Conservation (phyloP, 2,888 invertebrate genomes). For the Argynnis bischoffii region DNA sequence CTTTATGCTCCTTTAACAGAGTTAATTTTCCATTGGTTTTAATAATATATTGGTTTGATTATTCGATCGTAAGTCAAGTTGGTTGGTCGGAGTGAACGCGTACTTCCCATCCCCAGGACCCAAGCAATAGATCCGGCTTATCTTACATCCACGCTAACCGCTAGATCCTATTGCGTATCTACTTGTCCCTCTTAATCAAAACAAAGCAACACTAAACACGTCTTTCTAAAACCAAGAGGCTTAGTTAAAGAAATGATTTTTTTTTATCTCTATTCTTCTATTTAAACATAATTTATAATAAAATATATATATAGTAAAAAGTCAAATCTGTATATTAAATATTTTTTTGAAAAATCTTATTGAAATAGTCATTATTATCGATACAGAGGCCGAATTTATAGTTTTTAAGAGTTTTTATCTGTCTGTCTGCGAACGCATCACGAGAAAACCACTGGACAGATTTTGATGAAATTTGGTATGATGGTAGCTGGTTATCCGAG, state of each 20-base stretch:
- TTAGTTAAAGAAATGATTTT: background rate
- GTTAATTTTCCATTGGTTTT: slow-evolving; percentile 20
- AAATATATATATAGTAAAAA: no score
- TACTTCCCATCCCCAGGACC: slow-evolving; percentile 47
- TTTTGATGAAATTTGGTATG: no score
- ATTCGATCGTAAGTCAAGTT: slow-evolving; percentile 46
- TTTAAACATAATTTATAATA: no score
- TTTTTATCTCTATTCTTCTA: no score
- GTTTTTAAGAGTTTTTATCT: no score
- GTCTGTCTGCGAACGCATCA: no score
- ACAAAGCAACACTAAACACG: slow-evolving; percentile 23
- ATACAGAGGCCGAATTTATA: no score
- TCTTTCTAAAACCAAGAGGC: background rate
- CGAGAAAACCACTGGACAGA: no score
- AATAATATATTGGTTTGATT: slow-evolving; percentile 39
- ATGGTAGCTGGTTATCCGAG: no score
- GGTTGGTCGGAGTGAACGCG: slow-evolving; percentile 42
- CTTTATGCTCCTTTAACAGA: slow-evolving; percentile 5
- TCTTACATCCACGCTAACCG: slow-evolving; percentile 55
- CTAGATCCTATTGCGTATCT: slow-evolving; percentile 37
- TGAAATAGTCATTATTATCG: no score
- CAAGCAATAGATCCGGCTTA: slow-evolving; percentile 54
- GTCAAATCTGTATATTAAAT: no score
- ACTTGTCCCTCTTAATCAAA: slow-evolving; percentile 28
- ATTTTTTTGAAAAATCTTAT: no score